phyloP scores from a whole-genome alignment of 53 echinoderm and acorn worm genomes.

The Antedon mediterranea region DNA sequence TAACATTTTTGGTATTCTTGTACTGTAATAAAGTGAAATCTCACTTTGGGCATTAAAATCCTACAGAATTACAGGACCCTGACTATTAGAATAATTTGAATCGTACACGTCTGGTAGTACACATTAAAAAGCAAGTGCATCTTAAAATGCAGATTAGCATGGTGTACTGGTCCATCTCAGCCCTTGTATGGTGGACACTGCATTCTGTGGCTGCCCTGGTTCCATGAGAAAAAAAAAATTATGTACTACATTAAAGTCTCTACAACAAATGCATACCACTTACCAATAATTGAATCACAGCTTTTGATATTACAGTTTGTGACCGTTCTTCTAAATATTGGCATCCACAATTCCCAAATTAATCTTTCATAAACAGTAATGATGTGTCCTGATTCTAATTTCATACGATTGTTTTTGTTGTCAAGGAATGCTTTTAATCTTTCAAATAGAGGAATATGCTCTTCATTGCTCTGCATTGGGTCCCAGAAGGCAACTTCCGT shows the following conservation, averaged over 20 bases:
- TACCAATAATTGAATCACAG: slow-evolving; percentile 71
- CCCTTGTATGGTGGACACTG: too few species aligned
- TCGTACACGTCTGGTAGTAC: too few species aligned
- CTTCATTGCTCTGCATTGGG: slow-evolving; percentile 26
- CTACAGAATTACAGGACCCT: too few species aligned
- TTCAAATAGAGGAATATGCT: slow-evolving; percentile 51
- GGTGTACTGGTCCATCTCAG: too few species aligned
- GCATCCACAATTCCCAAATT: slow-evolving; percentile 94
- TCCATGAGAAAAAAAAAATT: too few species aligned
- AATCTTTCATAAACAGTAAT: slow-evolving; percentile 87
- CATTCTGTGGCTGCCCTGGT: too few species aligned
- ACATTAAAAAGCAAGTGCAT: too few species aligned
- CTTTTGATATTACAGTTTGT: slow-evolving; percentile 53
- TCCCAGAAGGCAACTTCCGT: slow-evolving; percentile 48
- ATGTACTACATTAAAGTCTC: background rate
- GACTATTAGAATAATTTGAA: too few species aligned
- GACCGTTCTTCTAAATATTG: slow-evolving; percentile 43
- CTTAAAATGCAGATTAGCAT: too few species aligned
- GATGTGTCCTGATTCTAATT: slow-evolving; percentile 28
- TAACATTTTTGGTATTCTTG: too few species aligned
- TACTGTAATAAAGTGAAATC: too few species aligned
- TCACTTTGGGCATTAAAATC: too few species aligned
- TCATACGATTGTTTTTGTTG: slow-evolving; percentile 44
- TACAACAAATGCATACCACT: background rate
- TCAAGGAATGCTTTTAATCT: slow-evolving; percentile 75